These are phyloP conservation scores for Steromphala cineraria DNA, from an alignment of 2,888 invertebrate genomes.

Conservation along the genomic window DNA sequence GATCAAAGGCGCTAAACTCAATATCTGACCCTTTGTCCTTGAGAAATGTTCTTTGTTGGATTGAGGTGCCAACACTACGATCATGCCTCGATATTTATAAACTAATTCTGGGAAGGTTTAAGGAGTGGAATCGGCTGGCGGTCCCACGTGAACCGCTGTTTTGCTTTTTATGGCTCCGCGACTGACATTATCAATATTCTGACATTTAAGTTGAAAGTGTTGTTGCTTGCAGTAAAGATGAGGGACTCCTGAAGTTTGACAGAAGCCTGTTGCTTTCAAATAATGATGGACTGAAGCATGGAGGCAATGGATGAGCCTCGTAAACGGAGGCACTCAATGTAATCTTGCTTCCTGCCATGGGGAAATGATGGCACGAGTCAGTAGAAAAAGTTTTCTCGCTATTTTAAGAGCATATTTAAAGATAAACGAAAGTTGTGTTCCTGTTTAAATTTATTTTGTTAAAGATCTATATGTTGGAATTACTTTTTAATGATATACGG, in stretches of 20 bases:
- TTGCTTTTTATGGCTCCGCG: neutral
- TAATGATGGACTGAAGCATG: neutral
- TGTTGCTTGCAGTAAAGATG: neutral
- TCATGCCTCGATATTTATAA: neutral
- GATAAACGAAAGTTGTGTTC: too few species aligned
- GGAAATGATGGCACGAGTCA: too few species aligned
- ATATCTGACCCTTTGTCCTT: constrained; percentile 2
- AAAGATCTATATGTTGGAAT: too few species aligned
- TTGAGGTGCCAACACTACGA: neutral
- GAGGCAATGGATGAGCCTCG: neutral
- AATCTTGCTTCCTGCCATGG: neutral
- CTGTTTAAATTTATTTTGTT: too few species aligned
- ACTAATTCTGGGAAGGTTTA: neutral
- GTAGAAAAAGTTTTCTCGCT: too few species aligned
- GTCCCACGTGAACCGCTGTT: neutral
- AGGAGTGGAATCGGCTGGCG: neutral
- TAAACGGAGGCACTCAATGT: neutral
- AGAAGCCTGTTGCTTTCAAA: neutral
- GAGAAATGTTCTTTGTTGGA: neutral
- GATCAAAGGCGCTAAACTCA: neutral
- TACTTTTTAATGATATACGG: too few species aligned
- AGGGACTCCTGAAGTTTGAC: neutral
- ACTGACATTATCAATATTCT: constrained; percentile 8
- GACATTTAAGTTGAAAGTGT: neutral
- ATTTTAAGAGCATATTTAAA: too few species aligned